These are phyloP conservation scores for Pteronura brasiliensis DNA, from an alignment of 2,113 vertebrate species.

Conservation along the genomic window DNA sequence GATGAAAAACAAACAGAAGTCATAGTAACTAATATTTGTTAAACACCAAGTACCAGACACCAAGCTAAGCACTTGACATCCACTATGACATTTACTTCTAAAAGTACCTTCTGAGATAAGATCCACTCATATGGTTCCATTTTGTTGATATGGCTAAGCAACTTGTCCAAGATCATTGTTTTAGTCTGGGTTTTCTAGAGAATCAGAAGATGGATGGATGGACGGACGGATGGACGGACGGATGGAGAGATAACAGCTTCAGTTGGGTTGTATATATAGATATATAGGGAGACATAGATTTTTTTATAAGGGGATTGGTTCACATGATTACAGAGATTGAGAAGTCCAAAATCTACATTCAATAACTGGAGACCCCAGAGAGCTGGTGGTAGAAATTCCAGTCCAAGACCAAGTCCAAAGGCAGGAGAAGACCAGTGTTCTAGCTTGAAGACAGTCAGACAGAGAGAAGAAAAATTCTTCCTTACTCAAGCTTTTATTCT, in stretches of 20 bases:
- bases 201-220: not conserved
- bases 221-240: not conserved
- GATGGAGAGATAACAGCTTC: not conserved
- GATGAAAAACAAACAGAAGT: not conserved
- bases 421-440: not conserved
- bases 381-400: not conserved
- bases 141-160: not conserved
- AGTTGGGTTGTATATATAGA: not conserved
- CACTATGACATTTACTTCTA: not conserved
- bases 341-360: not conserved
- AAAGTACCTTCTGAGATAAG: not conserved
- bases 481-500: not conserved
- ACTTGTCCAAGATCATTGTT: not conserved
- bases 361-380: not conserved
- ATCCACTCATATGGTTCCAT: not conserved
- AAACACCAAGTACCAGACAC: not conserved
- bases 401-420: not conserved
- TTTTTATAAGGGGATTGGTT: not conserved
- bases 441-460: not conserved
- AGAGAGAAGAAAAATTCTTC: not conserved
- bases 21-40: not conserved
- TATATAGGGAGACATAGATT: not conserved
- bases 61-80: not conserved
- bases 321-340: not conserved
- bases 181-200: not conserved